Conservation (phyloP, 2,113 vertebrate genomes). For the Ursus arctos region DNA sequence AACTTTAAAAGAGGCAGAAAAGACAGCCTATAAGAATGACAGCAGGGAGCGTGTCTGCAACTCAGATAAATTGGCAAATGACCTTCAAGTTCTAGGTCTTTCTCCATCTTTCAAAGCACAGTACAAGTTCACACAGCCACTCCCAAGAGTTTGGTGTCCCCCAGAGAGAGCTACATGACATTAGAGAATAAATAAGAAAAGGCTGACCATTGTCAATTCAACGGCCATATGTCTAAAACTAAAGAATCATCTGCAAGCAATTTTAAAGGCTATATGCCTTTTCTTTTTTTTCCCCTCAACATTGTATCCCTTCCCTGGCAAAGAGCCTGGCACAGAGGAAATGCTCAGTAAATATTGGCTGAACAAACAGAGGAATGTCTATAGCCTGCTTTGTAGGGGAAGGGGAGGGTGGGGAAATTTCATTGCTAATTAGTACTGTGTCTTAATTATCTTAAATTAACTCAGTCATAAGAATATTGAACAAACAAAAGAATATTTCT, state of each 20-base stretch:
- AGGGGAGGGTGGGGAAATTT: background rate
- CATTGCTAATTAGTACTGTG: conserved; percentile 2
- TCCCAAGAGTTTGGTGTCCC: background rate
- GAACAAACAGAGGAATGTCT: conserved; percentile 41
- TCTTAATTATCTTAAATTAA: conserved; percentile 29
- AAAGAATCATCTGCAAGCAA: background rate
- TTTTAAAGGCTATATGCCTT: background rate
- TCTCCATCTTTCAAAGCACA: conserved; percentile 65
- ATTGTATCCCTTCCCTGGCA: conserved; percentile 1
- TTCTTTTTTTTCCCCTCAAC: background rate
- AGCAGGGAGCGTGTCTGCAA: conserved; percentile 46
- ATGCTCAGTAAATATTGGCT: conserved; percentile 41
- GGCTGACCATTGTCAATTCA: background rate
- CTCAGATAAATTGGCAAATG: conserved; percentile 55
- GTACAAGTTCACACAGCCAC: background rate
- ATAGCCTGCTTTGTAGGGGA: background rate
- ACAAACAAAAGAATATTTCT: conserved; percentile 33
- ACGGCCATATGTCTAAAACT: conserved; percentile 53
- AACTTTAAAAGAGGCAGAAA: conserved; percentile 48
- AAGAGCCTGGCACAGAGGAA: conserved; percentile 49
- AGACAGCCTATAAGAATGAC: background rate
- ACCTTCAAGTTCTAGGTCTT: conserved; percentile 57
- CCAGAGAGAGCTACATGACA: background rate
- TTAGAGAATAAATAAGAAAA: conserved; percentile 11
- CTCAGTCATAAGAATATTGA: conserved; percentile 1